Percentiles rank a stretch among this genome's conserved stretches.
Evolutionary conservation across 2,113 vertebrate species (phyloP).

Genomic region (Mobula hypostoma): DNA sequence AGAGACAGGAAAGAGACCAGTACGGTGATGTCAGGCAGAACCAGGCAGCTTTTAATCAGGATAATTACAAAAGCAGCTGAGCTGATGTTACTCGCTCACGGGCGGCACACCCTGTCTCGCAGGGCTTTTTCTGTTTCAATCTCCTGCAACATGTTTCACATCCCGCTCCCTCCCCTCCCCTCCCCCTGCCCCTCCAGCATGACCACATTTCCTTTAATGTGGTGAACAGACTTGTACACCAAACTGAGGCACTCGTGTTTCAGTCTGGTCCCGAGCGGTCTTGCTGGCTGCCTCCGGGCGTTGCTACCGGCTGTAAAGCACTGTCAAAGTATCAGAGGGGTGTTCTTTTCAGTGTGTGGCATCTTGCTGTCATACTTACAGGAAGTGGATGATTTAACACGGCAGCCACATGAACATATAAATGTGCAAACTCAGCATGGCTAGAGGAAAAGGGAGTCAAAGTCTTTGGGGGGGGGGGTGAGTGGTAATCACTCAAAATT

Average conservation of each 20-base stretch:
- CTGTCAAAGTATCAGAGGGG: not conserved
- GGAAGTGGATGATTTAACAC: not conserved
- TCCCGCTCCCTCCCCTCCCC: not conserved
- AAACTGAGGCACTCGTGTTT: conserved; percentile 12
- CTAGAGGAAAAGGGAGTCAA: not conserved
- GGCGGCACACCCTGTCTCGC: not conserved
- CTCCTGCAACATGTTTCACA: conserved; percentile 30
- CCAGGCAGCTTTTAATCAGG: conserved; percentile 37
- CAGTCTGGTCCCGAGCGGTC: not conserved
- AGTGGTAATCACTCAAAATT: not conserved
- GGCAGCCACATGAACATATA: no score
- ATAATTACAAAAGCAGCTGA: conserved; percentile 38
- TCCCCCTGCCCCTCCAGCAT: conserved; percentile 15
- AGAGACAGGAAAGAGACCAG: conserved; percentile 27
- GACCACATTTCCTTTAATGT: conserved; percentile 34
- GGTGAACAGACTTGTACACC: conserved; percentile 21
- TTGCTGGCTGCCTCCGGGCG: not conserved
- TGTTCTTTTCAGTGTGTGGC: not conserved
- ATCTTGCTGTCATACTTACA: not conserved
- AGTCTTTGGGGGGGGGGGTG: not conserved
- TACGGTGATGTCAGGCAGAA: conserved; percentile 30
- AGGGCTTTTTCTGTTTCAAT: conserved; percentile 28
- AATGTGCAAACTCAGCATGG: not conserved
- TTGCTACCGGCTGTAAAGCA: not conserved
- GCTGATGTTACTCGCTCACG: conserved; percentile 32